A percentile compares a stretch with the other conserved stretches of the same genome.
phyloP scores from a whole-genome alignment of 2,113 vertebrate species.

The Aptenodytes forsteri region DNA sequence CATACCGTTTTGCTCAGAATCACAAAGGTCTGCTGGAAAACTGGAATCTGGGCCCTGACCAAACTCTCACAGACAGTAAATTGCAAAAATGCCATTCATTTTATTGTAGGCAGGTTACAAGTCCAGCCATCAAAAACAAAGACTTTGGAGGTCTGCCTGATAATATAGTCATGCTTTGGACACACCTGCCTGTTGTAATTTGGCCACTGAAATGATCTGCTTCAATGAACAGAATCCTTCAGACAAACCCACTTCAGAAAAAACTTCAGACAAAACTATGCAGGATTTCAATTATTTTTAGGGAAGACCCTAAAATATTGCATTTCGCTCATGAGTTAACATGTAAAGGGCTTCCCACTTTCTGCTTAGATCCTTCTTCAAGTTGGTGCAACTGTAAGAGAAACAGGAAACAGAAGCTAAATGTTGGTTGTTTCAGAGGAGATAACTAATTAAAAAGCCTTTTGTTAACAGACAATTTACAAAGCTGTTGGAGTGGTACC shows the following conservation, averaged over 20 bases:
- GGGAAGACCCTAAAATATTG: background rate
- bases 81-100: background rate
- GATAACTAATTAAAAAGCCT: background rate
- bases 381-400: background rate
- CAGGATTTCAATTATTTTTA: background rate
- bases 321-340: background rate
- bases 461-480: background rate
- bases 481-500: background rate
- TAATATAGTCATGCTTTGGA: background rate
- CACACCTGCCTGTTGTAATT: background rate
- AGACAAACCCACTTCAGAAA: background rate
- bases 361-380: background rate
- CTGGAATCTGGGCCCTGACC: background rate
- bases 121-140: background rate
- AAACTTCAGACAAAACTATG: background rate
- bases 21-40: background rate
- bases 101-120: background rate
- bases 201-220: background rate
- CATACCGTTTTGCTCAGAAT: background rate
- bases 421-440: background rate
- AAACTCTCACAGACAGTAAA: background rate
- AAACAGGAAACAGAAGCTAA: background rate
- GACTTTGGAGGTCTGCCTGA: background rate
- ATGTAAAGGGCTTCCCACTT: background rate
- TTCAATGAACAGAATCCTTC: background rate